These are phyloP conservation scores for Dicyrtoma fusca DNA, from an alignment of 2,888 invertebrate species.

Conservation along the genomic window DNA sequence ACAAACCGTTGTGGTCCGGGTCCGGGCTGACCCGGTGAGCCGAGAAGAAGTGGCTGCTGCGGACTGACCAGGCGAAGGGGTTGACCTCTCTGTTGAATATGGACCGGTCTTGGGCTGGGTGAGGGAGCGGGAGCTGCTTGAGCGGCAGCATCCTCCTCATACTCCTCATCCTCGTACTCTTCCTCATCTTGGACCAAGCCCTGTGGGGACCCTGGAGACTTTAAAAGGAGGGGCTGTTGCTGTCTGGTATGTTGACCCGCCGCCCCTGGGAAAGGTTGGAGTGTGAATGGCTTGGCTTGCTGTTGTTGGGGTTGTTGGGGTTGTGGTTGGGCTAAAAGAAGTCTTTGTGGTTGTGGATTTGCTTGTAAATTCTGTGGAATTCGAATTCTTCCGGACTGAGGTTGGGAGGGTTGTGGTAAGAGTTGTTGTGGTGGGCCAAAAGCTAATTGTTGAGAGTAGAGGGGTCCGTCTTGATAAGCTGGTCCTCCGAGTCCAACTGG, in stretches of 20 bases:
- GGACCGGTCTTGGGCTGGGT: slow-evolving; percentile 26
- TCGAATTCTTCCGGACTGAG: slow-evolving; percentile 7
- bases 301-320: slow-evolving; percentile 40
- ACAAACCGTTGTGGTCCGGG: slow-evolving; percentile 43
- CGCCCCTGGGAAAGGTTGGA: slow-evolving; percentile 17
- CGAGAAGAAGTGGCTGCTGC: slow-evolving; percentile 40
- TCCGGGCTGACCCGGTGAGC: slow-evolving; percentile 33
- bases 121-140: slow-evolving; percentile 10
- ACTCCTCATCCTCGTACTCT: slow-evolving; percentile 56
- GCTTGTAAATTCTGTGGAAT: slow-evolving; percentile 13
- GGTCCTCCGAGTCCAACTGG: slow-evolving; percentile 43
- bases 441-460: slow-evolving; percentile 45
- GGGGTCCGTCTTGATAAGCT: slow-evolving; percentile 35
- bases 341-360: slow-evolving; percentile 10
- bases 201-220: slow-evolving; percentile 34
- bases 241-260: background rate
- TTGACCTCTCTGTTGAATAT: background rate
- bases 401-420: background rate
- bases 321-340: slow-evolving; percentile 24
- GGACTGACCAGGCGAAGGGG: background rate
- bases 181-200: slow-evolving; percentile 49
- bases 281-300: background rate
- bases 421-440: slow-evolving; percentile 38
- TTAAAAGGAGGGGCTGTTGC: slow-evolving; percentile 13
- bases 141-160: slow-evolving; percentile 52